phyloP scores from a whole-genome alignment of 2,888 invertebrate species.

The Folsomia candida region DNA sequence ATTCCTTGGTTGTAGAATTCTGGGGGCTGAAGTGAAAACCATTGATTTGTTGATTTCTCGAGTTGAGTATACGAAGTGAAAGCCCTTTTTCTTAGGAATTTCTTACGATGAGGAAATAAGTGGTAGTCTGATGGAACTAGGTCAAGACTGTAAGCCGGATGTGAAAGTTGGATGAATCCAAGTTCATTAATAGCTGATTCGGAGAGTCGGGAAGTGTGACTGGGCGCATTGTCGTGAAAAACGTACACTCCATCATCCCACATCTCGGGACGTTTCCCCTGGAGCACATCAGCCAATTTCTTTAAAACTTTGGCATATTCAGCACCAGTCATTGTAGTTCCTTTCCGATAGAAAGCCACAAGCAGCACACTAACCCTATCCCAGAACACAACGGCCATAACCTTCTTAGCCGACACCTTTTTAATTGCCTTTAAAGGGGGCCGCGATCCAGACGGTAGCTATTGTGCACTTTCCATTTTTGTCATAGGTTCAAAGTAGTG shows the following conservation, averaged over 20 bases:
- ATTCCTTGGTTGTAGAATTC: too few species aligned
- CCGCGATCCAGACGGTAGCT: not conserved
- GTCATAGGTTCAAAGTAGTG: not conserved
- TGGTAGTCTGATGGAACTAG: constrained; percentile 3
- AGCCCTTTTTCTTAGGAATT: not conserved
- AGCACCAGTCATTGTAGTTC: not conserved
- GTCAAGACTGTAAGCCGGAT: constrained; percentile 11
- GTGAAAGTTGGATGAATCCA: not conserved
- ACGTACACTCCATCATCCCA: constrained; percentile 8
- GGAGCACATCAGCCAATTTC: not conserved
- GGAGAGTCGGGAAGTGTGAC: not conserved
- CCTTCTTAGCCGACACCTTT: not conserved
- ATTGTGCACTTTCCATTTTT: not conserved
- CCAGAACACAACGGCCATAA: not conserved
- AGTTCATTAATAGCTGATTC: not conserved
- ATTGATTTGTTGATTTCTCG: too few species aligned
- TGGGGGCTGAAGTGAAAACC: too few species aligned
- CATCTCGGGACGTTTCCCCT: not conserved
- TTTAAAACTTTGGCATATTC: not conserved
- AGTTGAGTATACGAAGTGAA: too few species aligned
- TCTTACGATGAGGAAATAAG: not conserved
- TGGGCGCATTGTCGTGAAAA: not conserved
- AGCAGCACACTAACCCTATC: not conserved
- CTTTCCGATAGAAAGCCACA: not conserved
- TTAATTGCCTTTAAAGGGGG: not conserved